A percentile compares a stretch with the other conserved stretches of the same genome.
Conservation (phyloP, 2,113 vertebrate species). For the Saccopteryx leptura region DNA sequence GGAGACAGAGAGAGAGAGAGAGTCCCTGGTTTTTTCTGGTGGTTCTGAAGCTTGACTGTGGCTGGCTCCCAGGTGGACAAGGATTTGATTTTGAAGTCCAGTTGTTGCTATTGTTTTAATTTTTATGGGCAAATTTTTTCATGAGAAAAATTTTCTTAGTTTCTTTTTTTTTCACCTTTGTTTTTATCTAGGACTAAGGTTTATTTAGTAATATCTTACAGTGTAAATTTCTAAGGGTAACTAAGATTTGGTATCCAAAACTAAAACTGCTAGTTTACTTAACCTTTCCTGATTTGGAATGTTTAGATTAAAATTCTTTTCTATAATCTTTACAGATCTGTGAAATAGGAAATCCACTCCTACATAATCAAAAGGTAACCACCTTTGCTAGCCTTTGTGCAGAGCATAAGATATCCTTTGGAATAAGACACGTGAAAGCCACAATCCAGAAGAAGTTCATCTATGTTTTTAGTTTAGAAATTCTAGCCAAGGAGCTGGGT, state of each 20-base stretch:
- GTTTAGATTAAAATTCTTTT: conserved; percentile 24
- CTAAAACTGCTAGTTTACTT: conserved; percentile 22
- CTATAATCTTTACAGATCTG: neutral
- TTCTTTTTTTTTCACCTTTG: neutral
- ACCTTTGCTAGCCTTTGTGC: neutral
- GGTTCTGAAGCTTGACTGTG: neutral
- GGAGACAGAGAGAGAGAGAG: neutral
- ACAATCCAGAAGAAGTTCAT: neutral
- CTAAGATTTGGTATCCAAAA: conserved; percentile 45
- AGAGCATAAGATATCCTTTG: neutral
- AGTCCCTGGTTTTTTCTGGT: neutral
- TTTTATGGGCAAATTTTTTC: neutral
- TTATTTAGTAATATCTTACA: conserved; percentile 38
- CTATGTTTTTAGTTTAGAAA: conserved; percentile 8
- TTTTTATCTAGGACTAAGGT: neutral
- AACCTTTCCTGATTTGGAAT: conserved; percentile 43
- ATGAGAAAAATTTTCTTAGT: neutral
- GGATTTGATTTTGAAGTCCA: neutral
- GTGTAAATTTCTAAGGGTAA: neutral
- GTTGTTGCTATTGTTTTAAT: neutral
- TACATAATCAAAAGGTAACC: neutral
- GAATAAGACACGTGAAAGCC: neutral
- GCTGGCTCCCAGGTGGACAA: neutral
- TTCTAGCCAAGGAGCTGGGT: neutral
- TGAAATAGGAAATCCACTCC: conserved; percentile 27